Evolutionary conservation across 2,113 vertebrate genomes (phyloP).

Genomic region (Passer montanus): DNA sequence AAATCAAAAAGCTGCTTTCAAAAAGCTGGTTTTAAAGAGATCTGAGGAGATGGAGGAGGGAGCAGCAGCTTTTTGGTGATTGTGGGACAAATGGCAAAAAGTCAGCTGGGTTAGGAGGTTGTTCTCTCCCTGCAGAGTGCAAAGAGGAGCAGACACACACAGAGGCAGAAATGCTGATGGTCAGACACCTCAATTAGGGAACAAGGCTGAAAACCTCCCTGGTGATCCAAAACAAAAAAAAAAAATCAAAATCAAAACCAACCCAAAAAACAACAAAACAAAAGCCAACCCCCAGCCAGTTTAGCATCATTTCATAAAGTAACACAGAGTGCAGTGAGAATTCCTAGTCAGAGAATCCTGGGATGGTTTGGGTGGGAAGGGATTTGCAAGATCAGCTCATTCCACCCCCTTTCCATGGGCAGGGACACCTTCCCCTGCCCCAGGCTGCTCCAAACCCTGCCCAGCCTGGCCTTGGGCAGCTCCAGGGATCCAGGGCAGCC

Average conservation of each 20-base stretch:
- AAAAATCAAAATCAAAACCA: too few species aligned
- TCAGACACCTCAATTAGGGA: neutral
- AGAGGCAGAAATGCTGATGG: neutral
- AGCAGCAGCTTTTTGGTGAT: neutral
- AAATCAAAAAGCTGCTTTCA: constrained; percentile 25
- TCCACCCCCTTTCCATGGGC: neutral
- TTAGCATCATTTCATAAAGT: neutral
- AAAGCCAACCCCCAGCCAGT: too few species aligned
- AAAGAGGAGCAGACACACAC: neutral
- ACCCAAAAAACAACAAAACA: neutral
- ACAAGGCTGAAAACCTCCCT: neutral
- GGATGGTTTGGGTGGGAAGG: neutral
- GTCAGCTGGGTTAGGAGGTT: neutral
- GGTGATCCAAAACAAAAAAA: neutral
- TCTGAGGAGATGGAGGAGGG: neutral
- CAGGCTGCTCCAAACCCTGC: accelerated
- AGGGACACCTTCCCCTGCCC: neutral
- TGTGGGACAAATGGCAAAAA: neutral
- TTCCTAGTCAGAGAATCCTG: neutral
- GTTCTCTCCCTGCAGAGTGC: neutral
- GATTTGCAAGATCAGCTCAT: neutral
- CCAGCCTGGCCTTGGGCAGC: neutral
- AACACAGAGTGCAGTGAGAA: neutral
- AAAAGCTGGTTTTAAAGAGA: neutral
- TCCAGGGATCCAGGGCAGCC: neutral